Conservation (phyloP, 2,113 vertebrate genomes). For the Alligator sinensis region DNA sequence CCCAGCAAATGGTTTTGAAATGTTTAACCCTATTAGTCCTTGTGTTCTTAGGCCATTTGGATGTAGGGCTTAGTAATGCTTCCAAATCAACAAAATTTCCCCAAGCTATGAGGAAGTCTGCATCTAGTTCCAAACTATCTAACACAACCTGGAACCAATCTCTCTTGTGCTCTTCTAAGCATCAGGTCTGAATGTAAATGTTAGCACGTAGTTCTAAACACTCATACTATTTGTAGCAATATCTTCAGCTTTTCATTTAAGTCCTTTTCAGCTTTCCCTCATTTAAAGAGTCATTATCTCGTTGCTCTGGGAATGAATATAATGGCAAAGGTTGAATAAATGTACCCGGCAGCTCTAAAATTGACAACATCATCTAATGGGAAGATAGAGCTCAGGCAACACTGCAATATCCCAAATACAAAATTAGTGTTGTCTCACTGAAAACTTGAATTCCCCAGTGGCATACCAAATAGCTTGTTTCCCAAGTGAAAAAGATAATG, state of each 20-base stretch:
- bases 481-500: neutral
- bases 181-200: neutral
- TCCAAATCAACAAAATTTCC: neutral
- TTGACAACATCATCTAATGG: neutral
- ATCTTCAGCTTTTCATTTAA: neutral
- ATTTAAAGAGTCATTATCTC: neutral
- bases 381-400: neutral
- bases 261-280: neutral
- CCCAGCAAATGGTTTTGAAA: neutral
- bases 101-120: neutral
- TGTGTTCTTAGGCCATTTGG: neutral
- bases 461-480: neutral
- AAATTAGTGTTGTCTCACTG: neutral
- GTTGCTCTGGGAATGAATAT: neutral
- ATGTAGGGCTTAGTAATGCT: neutral
- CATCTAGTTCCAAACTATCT: neutral
- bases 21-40: neutral
- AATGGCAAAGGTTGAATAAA: neutral
- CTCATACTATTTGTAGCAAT: neutral
- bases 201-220: neutral
- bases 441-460: neutral
- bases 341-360: neutral
- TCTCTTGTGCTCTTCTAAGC: neutral
- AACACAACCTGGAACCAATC: neutral
- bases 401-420: constrained; percentile 1